A percentile compares a stretch with the other conserved stretches of the same genome.
phyloP scores from a whole-genome alignment of 35 echinoderm and acorn worm species.

The Hemicentrotus pulcherrimus region DNA sequence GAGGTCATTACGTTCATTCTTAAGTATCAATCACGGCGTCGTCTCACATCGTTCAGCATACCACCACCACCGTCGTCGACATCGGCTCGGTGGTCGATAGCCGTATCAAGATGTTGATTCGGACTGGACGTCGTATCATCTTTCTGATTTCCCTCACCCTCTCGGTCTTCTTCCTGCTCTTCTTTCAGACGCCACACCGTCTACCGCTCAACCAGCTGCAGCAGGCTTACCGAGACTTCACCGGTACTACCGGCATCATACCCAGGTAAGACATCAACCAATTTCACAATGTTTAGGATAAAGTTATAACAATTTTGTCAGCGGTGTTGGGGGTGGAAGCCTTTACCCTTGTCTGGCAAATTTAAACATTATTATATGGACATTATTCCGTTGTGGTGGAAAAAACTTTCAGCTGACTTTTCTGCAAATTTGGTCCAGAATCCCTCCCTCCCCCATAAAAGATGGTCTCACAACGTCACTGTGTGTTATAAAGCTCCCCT shows the following conservation, averaged over 20 bases:
- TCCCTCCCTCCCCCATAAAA: too few relatives aligned
- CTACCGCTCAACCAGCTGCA: background rate
- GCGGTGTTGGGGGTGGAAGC: too few relatives aligned
- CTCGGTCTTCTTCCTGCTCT: slow-evolving; percentile 34
- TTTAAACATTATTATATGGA: too few relatives aligned
- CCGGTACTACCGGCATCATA: slow-evolving; percentile 28
- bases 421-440: too few relatives aligned
- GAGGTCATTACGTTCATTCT: background rate
- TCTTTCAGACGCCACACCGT: slow-evolving; percentile 19
- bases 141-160: slow-evolving; percentile 22
- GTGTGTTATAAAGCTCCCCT: too few relatives aligned
- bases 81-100: background rate
- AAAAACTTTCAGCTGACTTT: too few relatives aligned
- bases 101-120: slow-evolving; percentile 24
- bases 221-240: slow-evolving; percentile 38
- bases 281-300: background rate
- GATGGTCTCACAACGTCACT: too few relatives aligned
- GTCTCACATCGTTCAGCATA: background rate
- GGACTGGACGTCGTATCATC: slow-evolving; percentile 1
- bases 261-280: background rate
- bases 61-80: background rate
- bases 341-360: too few relatives aligned
- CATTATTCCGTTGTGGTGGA: too few relatives aligned
- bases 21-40: background rate
- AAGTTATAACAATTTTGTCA: too few relatives aligned